Conservation (phyloP, 1,140 invertebrate species). For the Eciton burchellii region DNA sequence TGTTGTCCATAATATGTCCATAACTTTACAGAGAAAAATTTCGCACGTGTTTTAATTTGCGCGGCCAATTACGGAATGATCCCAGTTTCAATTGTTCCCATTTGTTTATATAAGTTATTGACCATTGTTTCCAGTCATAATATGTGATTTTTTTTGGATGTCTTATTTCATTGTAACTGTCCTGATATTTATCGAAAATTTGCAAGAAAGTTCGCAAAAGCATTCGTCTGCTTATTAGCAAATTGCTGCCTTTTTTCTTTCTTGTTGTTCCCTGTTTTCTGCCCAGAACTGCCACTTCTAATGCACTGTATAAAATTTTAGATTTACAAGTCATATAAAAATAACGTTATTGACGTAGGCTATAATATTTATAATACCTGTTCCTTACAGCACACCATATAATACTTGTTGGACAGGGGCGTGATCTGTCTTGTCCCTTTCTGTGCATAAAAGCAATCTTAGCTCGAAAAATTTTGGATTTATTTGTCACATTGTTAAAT, state of each 20-base stretch:
- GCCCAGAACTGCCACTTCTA: constrained; percentile 93
- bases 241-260: constrained; percentile 87
- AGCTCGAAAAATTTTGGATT: constrained; percentile 79
- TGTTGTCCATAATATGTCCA: neutral
- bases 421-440: constrained; percentile 79
- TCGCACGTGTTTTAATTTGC: constrained; percentile 76
- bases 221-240: constrained; percentile 89
- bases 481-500: constrained; percentile 79
- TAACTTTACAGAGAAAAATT: constrained; percentile 70
- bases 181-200: constrained; percentile 80
- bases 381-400: constrained; percentile 87
- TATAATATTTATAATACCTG: constrained; percentile 74
- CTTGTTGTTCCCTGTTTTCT: constrained; percentile 93
- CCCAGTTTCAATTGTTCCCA: constrained; percentile 75
- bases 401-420: constrained; percentile 87
- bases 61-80: constrained; percentile 77
- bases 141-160: constrained; percentile 83
- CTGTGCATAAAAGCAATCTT: constrained; percentile 82
- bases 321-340: constrained; percentile 37
- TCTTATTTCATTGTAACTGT: constrained; percentile 51
- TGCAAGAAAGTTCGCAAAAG: constrained; percentile 87
- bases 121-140: constrained; percentile 79
- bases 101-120: constrained; percentile 75
- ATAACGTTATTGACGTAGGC: constrained; percentile 11
- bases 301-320: constrained; percentile 82